phyloP scores from a whole-genome alignment of 2,113 vertebrate genomes.

The Pao palembangensis region DNA sequence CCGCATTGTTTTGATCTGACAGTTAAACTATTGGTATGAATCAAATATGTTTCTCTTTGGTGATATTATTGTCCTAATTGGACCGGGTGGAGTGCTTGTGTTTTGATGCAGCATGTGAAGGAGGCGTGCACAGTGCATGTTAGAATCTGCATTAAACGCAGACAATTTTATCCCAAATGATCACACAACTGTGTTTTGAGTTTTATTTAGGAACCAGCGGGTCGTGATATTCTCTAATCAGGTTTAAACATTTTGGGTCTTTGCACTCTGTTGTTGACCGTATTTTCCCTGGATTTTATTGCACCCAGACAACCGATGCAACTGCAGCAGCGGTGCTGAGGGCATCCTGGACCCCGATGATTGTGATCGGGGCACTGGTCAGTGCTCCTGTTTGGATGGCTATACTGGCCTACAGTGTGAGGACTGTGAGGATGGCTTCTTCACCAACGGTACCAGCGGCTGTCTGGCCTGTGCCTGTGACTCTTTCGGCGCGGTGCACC shows the following conservation, averaged over 20 bases:
- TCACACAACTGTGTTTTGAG: background rate
- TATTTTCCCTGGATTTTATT: background rate
- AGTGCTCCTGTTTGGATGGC: slow-evolving; percentile 71
- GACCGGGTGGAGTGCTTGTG: slow-evolving; percentile 14
- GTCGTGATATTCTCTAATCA: background rate
- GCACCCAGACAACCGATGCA: slow-evolving; percentile 52
- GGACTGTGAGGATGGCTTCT: slow-evolving; percentile 74
- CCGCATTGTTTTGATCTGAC: background rate
- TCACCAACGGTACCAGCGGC: slow-evolving; percentile 73
- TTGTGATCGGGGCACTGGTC: slow-evolving; percentile 70
- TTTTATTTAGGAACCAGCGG: background rate
- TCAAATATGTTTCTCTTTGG: slow-evolving; percentile 5
- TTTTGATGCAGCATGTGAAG: slow-evolving; percentile 54
- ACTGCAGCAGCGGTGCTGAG: slow-evolving; percentile 74
- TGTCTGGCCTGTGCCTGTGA: slow-evolving; percentile 76
- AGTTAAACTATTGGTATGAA: background rate
- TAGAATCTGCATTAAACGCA: background rate
- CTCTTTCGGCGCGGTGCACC: slow-evolving; percentile 67
- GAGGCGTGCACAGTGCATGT: slow-evolving; percentile 23
- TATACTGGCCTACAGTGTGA: slow-evolving; percentile 74
- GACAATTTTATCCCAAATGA: too few relatives aligned
- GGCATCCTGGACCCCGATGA: slow-evolving; percentile 67
- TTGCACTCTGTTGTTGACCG: background rate
- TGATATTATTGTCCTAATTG: background rate
- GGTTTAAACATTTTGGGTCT: background rate